Base-by-base conservation (phyloP, 2,113 vertebrate species). In the Acrocephalus arundinaceus region DNA sequence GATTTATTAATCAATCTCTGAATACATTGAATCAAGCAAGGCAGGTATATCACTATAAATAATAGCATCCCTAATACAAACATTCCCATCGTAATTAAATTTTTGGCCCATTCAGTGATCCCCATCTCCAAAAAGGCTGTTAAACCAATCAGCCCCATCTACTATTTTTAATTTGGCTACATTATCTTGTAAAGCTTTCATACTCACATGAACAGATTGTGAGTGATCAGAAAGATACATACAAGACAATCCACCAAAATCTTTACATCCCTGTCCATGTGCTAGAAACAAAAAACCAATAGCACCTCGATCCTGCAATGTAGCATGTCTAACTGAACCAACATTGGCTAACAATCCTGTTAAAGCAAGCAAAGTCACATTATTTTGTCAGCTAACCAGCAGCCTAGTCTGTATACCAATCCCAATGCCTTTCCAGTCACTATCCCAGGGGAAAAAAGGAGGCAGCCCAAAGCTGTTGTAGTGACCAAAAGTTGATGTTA, bases 191-290 rank as follows among this genome's bases (percentile, higher is more conserved):
- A 35, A 66, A 79, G 39, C 25, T 66, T 54, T 30, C 55, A 66
- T 55, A 55, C 7, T 15, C 0, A 0, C 31, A 54, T 39, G 16
- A 63, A 63, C 10, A n/a, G 30, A 41, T 16, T 10, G 17, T 33
- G 35, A 33, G 22, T 41, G 16, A 41, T 62, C 28, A 62, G 35
- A 49, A 48, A 76, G 21, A n/a, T 31, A 37, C 22, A 49, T 24
- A 61, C 13, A 59, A 37, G 8, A 61, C 12, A 37, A 24, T 37
- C 12, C 45, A 61, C 39, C 59, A 43, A 43, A 54, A 35, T 28
- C 14, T n/a, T 54, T 15, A 43, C 14, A 35, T n/a, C 37, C n/a
- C 35, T n/a, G 5, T n/a, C 13, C 4, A 23, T 16, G n/a, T 59
- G 22, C 9, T 24, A 37, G 37, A 16, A 61, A 7, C 10, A 59